These are phyloP conservation scores for Dasyprocta punctata DNA, from an alignment of 2,113 vertebrate species.

Conservation along the genomic window DNA sequence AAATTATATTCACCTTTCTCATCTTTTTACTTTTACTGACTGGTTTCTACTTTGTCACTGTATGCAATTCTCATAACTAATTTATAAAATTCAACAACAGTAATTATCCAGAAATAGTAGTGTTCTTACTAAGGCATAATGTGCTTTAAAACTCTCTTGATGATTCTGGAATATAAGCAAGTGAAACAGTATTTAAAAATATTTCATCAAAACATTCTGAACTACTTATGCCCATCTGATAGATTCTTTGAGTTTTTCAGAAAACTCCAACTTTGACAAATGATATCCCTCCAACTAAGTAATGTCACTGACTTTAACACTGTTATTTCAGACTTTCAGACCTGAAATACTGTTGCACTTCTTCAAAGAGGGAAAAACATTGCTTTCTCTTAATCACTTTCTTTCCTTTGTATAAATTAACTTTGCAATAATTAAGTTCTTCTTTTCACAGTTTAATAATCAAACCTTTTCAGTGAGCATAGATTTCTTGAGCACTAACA, in stretches of 20 bases:
- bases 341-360: slow-evolving; percentile 70
- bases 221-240: not conserved
- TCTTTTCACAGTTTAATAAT: slow-evolving; percentile 24
- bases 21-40: slow-evolving; percentile 39
- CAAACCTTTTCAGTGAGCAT: slow-evolving; percentile 42
- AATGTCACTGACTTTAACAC: not conserved
- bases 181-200: slow-evolving; percentile 72
- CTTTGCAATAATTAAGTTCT: not conserved
- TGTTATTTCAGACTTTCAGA: slow-evolving; percentile 14
- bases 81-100: not conserved
- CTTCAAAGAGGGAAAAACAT: slow-evolving; percentile 30
- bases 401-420: slow-evolving; percentile 51
- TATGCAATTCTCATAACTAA: not conserved
- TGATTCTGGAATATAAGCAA: slow-evolving; percentile 63
- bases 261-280: slow-evolving; percentile 4
- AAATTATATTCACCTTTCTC: slow-evolving; percentile 6
- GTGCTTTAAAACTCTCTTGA: slow-evolving; percentile 39
- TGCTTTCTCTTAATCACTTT: slow-evolving; percentile 47
- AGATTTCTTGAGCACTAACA: not conserved
- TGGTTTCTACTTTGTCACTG: slow-evolving; percentile 28
- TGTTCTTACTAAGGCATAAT: not conserved
- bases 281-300: not conserved
- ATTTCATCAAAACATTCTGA: not conserved
- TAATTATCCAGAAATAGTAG: slow-evolving; percentile 21
- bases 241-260: not conserved